Evolutionary conservation across 2,888 invertebrate species (phyloP).

Genomic region (Melanostoma scalare): DNA sequence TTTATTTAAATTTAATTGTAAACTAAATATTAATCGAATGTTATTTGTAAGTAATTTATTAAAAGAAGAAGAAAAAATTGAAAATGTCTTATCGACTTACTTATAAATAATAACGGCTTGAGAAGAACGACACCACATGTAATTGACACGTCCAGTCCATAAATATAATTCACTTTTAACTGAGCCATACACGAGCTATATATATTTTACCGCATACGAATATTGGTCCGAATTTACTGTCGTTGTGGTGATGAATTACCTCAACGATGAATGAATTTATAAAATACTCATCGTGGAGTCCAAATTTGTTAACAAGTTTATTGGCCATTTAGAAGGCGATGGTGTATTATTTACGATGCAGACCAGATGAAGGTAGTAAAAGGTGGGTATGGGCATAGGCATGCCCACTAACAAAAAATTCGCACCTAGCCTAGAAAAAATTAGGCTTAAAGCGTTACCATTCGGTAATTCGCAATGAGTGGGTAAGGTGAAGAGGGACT

Average conservation of each 20-base stretch:
- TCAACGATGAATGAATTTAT: slow-evolving; percentile 53
- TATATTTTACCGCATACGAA: not conserved
- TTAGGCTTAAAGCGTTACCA: slow-evolving; percentile 12
- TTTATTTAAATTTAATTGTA: slow-evolving; percentile 62
- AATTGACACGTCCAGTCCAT: slow-evolving; percentile 45
- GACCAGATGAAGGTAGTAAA: not conserved
- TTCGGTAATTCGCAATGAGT: not conserved
- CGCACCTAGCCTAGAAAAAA: slow-evolving; percentile 34
- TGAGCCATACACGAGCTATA: slow-evolving; percentile 7
- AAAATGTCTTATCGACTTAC: slow-evolving; percentile 15
- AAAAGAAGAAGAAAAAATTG: slow-evolving; percentile 12
- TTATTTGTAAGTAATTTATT: slow-evolving; percentile 54
- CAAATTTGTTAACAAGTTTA: slow-evolving; percentile 60
- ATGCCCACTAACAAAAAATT: slow-evolving; percentile 25
- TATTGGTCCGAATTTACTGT: not conserved
- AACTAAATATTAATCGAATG: slow-evolving; percentile 15
- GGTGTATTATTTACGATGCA: slow-evolving; percentile 34
- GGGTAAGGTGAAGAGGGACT: not conserved
- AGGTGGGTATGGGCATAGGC: not conserved
- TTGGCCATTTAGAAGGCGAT: slow-evolving; percentile 52
- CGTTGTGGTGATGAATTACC: too few relatives aligned
- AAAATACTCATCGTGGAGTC: slow-evolving; percentile 48
- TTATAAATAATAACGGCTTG: slow-evolving; percentile 28
- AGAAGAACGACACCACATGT: slow-evolving; percentile 7
- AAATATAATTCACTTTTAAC: slow-evolving; percentile 38